Conservation (phyloP, 2,888 invertebrate genomes). For the Drosophila mimica region DNA sequence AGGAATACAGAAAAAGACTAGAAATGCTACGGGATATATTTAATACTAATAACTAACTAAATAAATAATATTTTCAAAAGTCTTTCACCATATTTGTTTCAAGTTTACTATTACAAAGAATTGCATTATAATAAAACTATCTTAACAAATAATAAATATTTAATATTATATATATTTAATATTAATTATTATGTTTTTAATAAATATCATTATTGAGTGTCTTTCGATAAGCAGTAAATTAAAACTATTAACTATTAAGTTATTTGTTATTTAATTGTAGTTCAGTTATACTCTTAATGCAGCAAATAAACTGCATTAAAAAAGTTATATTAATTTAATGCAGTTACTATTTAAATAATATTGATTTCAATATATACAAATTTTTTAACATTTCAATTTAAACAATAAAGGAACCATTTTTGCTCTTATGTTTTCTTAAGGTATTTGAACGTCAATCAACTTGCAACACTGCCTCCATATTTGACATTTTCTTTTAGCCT, state of each 20-base stretch:
- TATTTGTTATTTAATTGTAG: not conserved
- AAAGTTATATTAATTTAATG: not conserved
- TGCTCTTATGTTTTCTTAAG: not conserved
- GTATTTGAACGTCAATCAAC: slow-evolving; percentile 11
- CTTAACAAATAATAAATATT: not conserved
- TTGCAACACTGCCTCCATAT: slow-evolving; percentile 2
- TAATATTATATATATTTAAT: no score
- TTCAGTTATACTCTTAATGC: not conserved
- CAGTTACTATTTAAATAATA: not conserved
- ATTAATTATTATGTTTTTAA: not conserved
- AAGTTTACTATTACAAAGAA: not conserved
- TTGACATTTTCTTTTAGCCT: slow-evolving; percentile 52
- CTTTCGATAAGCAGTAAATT: not conserved
- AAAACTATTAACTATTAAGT: not conserved
- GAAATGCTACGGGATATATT: not conserved
- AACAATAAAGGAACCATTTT: not conserved
- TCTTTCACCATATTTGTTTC: not conserved
- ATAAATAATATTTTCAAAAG: not conserved
- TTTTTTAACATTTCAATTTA: not conserved
- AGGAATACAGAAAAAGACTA: no score
- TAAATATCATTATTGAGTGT: not conserved
- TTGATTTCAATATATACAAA: not conserved
- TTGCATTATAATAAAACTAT: not conserved
- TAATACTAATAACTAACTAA: not conserved
- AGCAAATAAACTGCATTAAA: no score